Evolutionary conservation across 2,797 vertebrate species (phyloP), one percentile per base, ranked within the genome.

Genomic region (Thunnus albacares): DNA sequence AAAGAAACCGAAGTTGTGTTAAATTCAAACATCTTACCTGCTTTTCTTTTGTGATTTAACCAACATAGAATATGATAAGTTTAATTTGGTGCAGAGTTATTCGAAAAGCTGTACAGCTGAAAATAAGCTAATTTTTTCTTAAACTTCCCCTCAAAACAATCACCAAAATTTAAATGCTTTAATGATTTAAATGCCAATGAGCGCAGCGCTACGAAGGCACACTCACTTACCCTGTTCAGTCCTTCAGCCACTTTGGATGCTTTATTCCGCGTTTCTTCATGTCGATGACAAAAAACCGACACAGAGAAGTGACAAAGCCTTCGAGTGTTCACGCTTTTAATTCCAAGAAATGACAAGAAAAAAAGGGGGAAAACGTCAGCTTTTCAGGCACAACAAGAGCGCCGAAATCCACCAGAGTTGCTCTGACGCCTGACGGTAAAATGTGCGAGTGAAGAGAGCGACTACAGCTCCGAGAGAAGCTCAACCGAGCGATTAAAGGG

Each of bases 401-500:
- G 1, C 9, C 55, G 62, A 79, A 33, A 83, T 70, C 61, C 77
- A 58, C 18, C 38, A 8, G 84, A 90, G 85, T 83, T 83, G 64
- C 81, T 83, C 60, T n/a, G 43, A 61, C 83, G 80, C 81, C 85
- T 81, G 90, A 83, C 49, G 71, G 84, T 81, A 82, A 51, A 92
- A 87, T 14, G 93, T 75, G 89, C 56, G 86, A 87, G 84, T 80
- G 87, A 58, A 67, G 86, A 75, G 90, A 89, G 90, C 47, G 88
- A 88, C 83, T 80, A 20, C 75, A 84, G 86, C 85, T 71, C 75
- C 10, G 80, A 69, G 83, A 88, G 75, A 85, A 90, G 92, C 85
- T 92, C 91, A 83, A 43, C 73, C 72, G 82, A 86, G 92, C 91
- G 89, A 78, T 94, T 94, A 94, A 95, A 95, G 95, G 95, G 94